Conservation (phyloP, 2,113 vertebrate genomes). For the Diadophis punctatus region DNA sequence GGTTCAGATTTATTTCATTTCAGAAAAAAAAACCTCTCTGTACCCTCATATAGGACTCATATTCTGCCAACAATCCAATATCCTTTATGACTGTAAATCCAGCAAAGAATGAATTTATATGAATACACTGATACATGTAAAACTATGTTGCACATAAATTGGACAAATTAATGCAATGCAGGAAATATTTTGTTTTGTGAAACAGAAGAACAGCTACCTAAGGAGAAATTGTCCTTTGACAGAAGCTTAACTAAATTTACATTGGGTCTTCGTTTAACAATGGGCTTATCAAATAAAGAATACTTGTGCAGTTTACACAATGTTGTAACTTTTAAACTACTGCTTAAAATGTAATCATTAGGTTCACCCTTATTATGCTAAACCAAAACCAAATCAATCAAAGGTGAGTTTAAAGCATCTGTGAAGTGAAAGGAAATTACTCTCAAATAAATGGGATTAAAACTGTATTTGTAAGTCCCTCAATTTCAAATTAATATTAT, state of each 20-base stretch:
- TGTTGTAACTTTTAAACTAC: neutral
- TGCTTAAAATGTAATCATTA: neutral
- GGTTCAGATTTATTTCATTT: constrained; percentile 22
- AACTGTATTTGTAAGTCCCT: neutral
- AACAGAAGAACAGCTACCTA: neutral
- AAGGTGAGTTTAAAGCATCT: neutral
- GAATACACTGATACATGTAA: neutral
- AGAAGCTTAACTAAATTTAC: neutral
- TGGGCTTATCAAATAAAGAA: neutral
- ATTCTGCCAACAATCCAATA: constrained; percentile 6
- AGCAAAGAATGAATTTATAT: neutral
- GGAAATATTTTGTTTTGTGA: neutral
- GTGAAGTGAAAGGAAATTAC: neutral
- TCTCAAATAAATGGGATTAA: neutral
- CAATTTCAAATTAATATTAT: neutral
- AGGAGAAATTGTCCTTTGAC: neutral
- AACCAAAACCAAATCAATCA: neutral
- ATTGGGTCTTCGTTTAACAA: neutral
- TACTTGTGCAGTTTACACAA: neutral
- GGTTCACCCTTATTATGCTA: neutral
- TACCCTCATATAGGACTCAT: constrained; percentile 12
- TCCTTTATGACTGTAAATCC: neutral
- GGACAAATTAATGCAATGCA: neutral
- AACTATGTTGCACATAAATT: neutral
- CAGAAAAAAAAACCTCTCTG: constrained; percentile 7